Evolutionary conservation across 2,888 invertebrate genomes (phyloP).

Genomic region (Limulus polyphemus): DNA sequence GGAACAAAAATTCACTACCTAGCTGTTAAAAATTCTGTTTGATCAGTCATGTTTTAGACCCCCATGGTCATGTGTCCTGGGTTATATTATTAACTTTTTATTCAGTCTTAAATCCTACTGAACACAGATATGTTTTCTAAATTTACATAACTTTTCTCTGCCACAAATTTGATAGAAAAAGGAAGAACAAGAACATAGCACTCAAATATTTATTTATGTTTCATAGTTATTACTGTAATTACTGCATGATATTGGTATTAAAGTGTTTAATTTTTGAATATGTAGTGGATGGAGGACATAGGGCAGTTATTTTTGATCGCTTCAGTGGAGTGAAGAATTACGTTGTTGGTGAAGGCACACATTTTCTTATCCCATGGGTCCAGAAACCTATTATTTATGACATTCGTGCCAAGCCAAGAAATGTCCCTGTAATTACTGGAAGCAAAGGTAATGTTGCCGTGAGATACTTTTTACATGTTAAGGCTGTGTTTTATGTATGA

Average conservation of each 20-base stretch:
- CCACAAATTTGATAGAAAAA: too few relatives aligned
- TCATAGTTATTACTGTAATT: background rate
- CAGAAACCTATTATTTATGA: constrained; percentile 98
- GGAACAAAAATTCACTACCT: too few relatives aligned
- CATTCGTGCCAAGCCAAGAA: constrained; percentile 88
- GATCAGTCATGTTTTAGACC: too few relatives aligned
- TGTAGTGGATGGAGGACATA: constrained; percentile 92
- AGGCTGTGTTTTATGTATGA: background rate
- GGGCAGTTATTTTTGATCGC: constrained; percentile 99
- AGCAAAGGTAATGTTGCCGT: constrained; percentile 68
- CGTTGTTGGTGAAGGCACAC: constrained; percentile 95
- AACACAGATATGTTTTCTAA: too few relatives aligned
- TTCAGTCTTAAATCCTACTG: too few relatives aligned
- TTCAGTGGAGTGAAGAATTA: constrained; percentile 84
- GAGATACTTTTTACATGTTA: background rate
- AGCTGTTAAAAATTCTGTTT: too few relatives aligned
- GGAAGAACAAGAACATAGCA: too few relatives aligned
- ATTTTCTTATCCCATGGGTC: constrained; percentile 97
- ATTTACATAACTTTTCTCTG: too few relatives aligned
- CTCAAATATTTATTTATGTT: background rate
- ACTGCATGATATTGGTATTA: background rate
- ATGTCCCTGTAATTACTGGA: constrained; percentile 91
- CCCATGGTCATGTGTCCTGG: too few relatives aligned
- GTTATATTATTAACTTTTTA: too few relatives aligned
- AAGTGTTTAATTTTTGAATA: constrained; percentile 24